Evolutionary conservation across 2,113 vertebrate genomes (phyloP).

Genomic region (Silurus asotus): DNA sequence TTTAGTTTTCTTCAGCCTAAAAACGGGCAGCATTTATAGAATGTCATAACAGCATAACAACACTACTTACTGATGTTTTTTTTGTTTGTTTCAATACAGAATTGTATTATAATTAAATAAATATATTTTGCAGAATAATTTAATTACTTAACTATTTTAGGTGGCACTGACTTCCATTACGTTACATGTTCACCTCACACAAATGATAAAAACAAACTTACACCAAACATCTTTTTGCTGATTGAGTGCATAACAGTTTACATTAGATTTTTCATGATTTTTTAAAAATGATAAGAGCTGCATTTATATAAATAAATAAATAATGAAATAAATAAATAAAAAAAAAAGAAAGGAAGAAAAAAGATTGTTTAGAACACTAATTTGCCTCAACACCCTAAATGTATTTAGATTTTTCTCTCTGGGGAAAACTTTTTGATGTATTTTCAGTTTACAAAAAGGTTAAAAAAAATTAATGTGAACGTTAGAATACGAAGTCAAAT

Average conservation of each 20-base stretch:
- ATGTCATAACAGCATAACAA: background rate
- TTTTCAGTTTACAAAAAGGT: no score
- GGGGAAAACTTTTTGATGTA: background rate
- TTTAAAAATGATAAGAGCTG: background rate
- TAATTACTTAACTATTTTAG: background rate
- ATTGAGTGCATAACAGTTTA: background rate
- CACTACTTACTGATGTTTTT: background rate
- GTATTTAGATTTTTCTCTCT: background rate
- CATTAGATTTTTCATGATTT: background rate
- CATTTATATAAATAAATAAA: background rate
- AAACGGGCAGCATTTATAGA: background rate
- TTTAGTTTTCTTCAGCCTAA: background rate
- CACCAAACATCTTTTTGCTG: background rate
- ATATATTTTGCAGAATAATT: background rate
- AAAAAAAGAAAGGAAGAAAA: no score
- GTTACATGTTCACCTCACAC: background rate
- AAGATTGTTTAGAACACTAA: no score
- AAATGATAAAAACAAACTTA: background rate
- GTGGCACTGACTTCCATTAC: background rate
- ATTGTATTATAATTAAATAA: background rate
- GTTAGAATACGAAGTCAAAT: no score
- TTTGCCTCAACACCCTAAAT: background rate
- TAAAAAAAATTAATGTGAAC: no score
- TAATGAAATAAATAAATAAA: no score
- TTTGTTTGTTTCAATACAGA: background rate